Conservation (phyloP, 1,140 invertebrate genomes). For the Leptinotarsa lineolata region DNA sequence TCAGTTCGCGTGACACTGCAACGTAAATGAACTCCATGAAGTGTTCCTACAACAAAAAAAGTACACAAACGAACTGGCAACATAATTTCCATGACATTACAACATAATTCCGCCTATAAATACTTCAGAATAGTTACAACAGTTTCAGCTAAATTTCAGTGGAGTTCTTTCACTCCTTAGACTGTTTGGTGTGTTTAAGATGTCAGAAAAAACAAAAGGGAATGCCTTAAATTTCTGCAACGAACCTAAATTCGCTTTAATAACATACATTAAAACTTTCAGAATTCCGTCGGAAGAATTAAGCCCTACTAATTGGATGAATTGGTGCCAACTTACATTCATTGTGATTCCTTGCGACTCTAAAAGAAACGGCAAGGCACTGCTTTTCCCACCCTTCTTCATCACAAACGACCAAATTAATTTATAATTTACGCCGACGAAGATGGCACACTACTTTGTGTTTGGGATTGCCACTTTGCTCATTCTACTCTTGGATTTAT, state of each 20-base stretch:
- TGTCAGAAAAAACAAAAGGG: constrained; percentile 29
- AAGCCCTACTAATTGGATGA: constrained; percentile 51
- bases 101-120: constrained; percentile 13
- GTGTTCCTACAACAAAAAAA: constrained; percentile 11
- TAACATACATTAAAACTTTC: constrained; percentile 51
- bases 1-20: background rate
- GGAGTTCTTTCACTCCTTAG: constrained; percentile 28
- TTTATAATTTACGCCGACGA: constrained; percentile 37
- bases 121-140: constrained; percentile 9
- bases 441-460: constrained; percentile 11
- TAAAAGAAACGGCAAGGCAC: constrained; percentile 32
- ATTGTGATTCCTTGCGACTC: constrained; percentile 48
- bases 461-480: constrained; percentile 21
- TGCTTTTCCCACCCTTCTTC: constrained; percentile 5
- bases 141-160: constrained; percentile 6
- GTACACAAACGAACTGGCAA: background rate
- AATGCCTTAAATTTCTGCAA: constrained; percentile 35
- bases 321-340: constrained; percentile 50
- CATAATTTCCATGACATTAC: constrained; percentile 13
- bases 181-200: constrained; percentile 30
- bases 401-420: constrained; percentile 35
- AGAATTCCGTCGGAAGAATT: constrained; percentile 47
- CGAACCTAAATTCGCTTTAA: constrained; percentile 50
- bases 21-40: constrained; percentile 6
- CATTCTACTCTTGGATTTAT: background rate